phyloP scores from a whole-genome alignment of 2,113 vertebrate species.

The Microcebus tavaratra region DNA sequence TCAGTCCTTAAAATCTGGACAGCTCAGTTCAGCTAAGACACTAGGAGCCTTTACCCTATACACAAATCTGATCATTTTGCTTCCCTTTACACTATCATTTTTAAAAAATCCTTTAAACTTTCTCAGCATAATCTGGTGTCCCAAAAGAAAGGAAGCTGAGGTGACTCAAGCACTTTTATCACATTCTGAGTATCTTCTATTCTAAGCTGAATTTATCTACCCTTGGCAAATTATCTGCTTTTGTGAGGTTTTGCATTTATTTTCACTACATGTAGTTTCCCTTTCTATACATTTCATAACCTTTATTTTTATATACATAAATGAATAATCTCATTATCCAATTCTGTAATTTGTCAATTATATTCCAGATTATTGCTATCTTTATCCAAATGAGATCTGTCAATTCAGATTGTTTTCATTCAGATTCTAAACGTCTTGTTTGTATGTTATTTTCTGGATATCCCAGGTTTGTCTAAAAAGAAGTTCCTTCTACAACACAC shows the following conservation, averaged over 20 bases:
- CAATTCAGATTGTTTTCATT: not conserved
- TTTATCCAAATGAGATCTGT: constrained; percentile 41
- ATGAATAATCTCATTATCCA: not conserved
- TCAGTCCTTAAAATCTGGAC: not conserved
- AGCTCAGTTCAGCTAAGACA: not conserved
- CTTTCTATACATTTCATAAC: not conserved
- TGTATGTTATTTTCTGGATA: not conserved
- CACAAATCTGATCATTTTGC: constrained; percentile 21
- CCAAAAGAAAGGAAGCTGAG: constrained; percentile 3
- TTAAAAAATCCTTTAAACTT: not conserved
- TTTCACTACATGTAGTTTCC: constrained; percentile 34
- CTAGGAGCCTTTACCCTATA: not conserved
- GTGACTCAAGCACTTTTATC: not conserved
- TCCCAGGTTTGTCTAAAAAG: not conserved
- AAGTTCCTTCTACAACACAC: not conserved
- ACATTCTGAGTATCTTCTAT: not conserved
- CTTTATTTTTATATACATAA: constrained; percentile 38
- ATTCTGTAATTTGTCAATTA: constrained; percentile 7
- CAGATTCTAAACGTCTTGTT: constrained; percentile 1
- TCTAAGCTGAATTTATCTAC: not conserved
- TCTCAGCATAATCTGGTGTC: not conserved
- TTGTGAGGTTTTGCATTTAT: constrained; percentile 35
- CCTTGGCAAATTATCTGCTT: not conserved
- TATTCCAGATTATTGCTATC: constrained; percentile 10
- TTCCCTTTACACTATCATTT: not conserved